These are phyloP conservation scores for Pelobates fuscus DNA, from an alignment of 2,113 vertebrate genomes.

Conservation along the genomic window DNA sequence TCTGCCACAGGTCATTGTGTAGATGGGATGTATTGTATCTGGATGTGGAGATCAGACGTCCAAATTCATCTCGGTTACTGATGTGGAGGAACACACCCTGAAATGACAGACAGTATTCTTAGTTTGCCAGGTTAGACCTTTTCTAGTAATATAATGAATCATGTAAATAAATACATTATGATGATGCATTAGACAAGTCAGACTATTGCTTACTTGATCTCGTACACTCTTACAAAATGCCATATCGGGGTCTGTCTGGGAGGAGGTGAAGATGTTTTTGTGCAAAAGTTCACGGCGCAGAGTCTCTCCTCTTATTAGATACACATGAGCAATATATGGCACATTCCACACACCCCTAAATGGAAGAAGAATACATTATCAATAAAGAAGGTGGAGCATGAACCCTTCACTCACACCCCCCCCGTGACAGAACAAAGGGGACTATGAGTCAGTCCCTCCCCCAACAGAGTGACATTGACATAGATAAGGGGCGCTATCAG, in stretches of 20 bases:
- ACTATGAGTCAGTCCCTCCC: background rate
- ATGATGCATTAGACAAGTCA: too few species aligned
- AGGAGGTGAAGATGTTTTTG: slow-evolving; percentile 63
- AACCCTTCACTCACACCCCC: too few species aligned
- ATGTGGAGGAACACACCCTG: slow-evolving; percentile 78
- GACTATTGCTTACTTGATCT: slow-evolving; percentile 69
- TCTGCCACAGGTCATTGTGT: slow-evolving; percentile 78
- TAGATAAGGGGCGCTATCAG: background rate
- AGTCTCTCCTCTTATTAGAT: slow-evolving; percentile 66
- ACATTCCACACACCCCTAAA: slow-evolving; percentile 80
- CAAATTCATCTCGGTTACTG: slow-evolving; percentile 75
- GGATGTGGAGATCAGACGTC: slow-evolving; percentile 66
- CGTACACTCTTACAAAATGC: slow-evolving; percentile 71
- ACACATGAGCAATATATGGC: slow-evolving; percentile 74
- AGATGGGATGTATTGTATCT: slow-evolving; percentile 71
- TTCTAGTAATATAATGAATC: too few species aligned
- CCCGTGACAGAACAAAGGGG: background rate
- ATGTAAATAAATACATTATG: too few species aligned
- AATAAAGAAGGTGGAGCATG: too few species aligned
- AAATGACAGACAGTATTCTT: background rate
- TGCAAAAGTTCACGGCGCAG: slow-evolving; percentile 64
- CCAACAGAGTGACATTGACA: background rate
- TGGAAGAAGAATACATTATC: too few species aligned
- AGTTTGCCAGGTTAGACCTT: background rate
- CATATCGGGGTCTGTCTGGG: slow-evolving; percentile 72